Percentiles rank a stretch among this genome's conserved stretches.
Evolutionary conservation across 2,113 vertebrate species (phyloP).

Genomic region (Taurulus bubalis): DNA sequence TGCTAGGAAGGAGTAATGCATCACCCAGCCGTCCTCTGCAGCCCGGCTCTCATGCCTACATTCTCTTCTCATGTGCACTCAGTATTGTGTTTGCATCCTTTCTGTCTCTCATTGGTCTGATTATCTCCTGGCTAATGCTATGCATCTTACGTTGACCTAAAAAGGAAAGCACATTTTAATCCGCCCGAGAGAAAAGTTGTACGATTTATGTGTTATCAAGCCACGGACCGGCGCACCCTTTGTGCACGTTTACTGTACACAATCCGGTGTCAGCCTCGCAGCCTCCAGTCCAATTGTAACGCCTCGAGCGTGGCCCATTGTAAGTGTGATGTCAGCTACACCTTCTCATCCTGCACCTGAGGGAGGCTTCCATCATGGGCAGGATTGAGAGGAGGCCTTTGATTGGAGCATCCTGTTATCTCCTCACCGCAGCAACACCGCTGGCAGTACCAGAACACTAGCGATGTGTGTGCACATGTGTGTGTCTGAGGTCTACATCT

Average conservation of each 20-base stretch:
- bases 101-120: slow-evolving; percentile 48
- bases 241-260: slow-evolving; percentile 23
- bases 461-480: slow-evolving; percentile 25
- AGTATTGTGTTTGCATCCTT: slow-evolving; percentile 27
- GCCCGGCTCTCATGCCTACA: slow-evolving; percentile 22
- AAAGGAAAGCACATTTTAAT: slow-evolving; percentile 37
- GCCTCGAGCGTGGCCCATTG: slow-evolving; percentile 43
- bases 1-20: slow-evolving; percentile 40
- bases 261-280: slow-evolving; percentile 46
- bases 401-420: slow-evolving; percentile 72
- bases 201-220: slow-evolving; percentile 41
- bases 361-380: slow-evolving; percentile 42
- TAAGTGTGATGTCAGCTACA: slow-evolving; percentile 55
- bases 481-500: slow-evolving; percentile 14
- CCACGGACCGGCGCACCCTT: neutral
- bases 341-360: slow-evolving; percentile 53
- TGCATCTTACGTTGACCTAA: slow-evolving; percentile 45
- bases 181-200: neutral
- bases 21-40: slow-evolving; percentile 49
- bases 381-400: slow-evolving; percentile 50
- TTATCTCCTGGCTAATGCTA: slow-evolving; percentile 38
- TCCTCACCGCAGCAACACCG: slow-evolving; percentile 55
- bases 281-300: slow-evolving; percentile 38
- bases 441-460: slow-evolving; percentile 55
- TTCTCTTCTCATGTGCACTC: slow-evolving; percentile 41